Evolutionary conservation across 2,797 vertebrate genomes (phyloP).

Genomic region (Cynodonichthys magdalenae): DNA sequence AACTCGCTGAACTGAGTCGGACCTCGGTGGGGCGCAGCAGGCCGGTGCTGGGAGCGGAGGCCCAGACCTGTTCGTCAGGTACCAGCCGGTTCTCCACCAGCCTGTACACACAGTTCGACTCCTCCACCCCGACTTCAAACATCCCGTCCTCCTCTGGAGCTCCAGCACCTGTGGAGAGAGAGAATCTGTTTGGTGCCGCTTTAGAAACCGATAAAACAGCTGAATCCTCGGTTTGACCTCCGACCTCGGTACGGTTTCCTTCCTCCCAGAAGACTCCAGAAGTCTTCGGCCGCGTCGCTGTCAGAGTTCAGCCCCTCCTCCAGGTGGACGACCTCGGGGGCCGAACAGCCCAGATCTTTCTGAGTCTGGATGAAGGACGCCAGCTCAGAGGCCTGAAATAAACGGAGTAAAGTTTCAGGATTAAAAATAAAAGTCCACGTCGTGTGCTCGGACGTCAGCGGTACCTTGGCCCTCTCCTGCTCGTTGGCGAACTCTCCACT

Average conservation of each 20-base stretch:
- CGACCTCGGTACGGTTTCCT: conserved; percentile 75
- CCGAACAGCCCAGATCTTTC: conserved; percentile 78
- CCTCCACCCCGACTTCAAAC: conserved; percentile 78
- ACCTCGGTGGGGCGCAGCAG: conserved; percentile 80
- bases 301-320: conserved; percentile 81
- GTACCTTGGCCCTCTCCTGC: conserved; percentile 82
- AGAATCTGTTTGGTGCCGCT: background rate
- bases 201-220: background rate
- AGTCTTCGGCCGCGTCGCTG: conserved; percentile 64
- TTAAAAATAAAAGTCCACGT: no score
- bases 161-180: conserved; percentile 62
- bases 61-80: conserved; percentile 82
- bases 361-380: conserved; percentile 71
- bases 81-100: conserved; percentile 82
- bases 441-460: background rate
- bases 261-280: conserved; percentile 84
- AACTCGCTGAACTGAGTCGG: background rate
- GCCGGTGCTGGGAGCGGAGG: conserved; percentile 66
- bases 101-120: conserved; percentile 85
- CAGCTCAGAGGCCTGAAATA: conserved; percentile 72
- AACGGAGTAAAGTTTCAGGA: no score
- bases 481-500: conserved; percentile 80
- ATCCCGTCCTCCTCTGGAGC: conserved; percentile 80
- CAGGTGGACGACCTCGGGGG: conserved; percentile 70
- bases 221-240: conserved; percentile 1